phyloP scores from a whole-genome alignment of 2,113 vertebrate genomes.

The Podarcis cretensis region DNA sequence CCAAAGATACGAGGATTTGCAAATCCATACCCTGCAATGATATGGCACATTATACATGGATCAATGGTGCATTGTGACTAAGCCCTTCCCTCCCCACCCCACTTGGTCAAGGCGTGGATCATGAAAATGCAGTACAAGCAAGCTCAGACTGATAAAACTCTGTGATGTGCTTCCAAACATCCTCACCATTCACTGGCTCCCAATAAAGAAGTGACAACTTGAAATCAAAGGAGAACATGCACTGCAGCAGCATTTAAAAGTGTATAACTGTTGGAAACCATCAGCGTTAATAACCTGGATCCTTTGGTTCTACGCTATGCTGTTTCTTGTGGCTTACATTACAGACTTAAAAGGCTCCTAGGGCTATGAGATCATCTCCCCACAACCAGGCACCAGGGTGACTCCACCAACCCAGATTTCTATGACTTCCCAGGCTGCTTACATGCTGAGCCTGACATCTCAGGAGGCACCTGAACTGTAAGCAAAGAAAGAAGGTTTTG shows the following conservation, averaged over 20 bases:
- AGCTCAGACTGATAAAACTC: not conserved
- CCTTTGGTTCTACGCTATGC: not conserved
- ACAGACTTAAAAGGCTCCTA: not conserved
- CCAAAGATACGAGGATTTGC: slow-evolving; percentile 4
- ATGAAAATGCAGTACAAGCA: not conserved
- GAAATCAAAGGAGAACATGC: not conserved
- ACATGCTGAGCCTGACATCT: not conserved
- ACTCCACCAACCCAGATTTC: not conserved
- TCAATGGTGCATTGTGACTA: not conserved
- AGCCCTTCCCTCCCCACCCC: rapidly evolving
- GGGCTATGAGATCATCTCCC: not conserved
- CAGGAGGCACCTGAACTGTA: not conserved
- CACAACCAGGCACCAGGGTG: not conserved
- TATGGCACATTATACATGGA: not conserved
- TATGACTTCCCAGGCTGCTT: not conserved
- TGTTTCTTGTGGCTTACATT: not conserved
- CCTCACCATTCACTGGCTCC: slow-evolving; percentile 11
- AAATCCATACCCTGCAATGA: not conserved
- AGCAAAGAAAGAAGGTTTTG: not conserved
- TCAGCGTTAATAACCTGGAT: not conserved
- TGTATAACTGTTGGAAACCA: not conserved
- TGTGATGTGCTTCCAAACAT: slow-evolving; percentile 23
- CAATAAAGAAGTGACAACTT: not conserved
- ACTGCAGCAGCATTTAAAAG: not conserved
- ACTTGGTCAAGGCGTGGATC: not conserved